phyloP scores from a whole-genome alignment of 1,140 invertebrate species.

The Wasmannia auropunctata region DNA sequence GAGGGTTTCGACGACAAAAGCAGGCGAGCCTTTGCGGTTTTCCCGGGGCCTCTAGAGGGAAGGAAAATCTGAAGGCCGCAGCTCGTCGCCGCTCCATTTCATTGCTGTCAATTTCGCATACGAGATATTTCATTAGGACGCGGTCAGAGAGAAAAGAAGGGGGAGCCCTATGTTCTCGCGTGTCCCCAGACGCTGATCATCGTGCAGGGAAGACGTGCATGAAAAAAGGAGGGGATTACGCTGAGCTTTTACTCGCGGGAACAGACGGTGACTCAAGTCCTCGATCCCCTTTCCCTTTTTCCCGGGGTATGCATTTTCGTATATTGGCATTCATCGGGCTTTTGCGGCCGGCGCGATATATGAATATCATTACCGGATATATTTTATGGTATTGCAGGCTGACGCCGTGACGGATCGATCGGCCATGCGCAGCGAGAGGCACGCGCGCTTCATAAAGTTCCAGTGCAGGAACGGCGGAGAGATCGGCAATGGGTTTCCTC shows the following conservation, averaged over 20 bases:
- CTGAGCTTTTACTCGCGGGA: conserved; percentile 71
- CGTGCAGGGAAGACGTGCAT: conserved; percentile 39
- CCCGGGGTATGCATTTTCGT: conserved; percentile 22
- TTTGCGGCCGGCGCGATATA: conserved; percentile 65
- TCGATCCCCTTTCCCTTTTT: conserved; percentile 9
- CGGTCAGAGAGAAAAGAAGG: conserved; percentile 65
- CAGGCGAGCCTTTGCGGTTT: conserved; percentile 39
- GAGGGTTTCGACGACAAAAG: conserved; percentile 15
- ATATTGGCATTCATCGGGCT: conserved; percentile 73
- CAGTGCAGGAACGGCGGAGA: conserved; percentile 36
- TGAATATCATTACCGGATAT: conserved; percentile 79
- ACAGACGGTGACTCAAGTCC: conserved; percentile 29
- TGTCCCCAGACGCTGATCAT: conserved; percentile 75
- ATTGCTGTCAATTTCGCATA: conserved; percentile 79
- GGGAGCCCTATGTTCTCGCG: background rate
- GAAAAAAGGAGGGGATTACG: conserved; percentile 50
- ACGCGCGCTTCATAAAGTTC: conserved; percentile 63
- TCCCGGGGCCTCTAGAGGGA: conserved; percentile 17
- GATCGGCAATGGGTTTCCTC: conserved; percentile 24
- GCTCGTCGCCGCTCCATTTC: conserved; percentile 76
- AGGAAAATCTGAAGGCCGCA: conserved; percentile 45
- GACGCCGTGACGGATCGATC: conserved; percentile 80
- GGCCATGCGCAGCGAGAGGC: conserved; percentile 50
- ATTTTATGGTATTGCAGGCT: conserved; percentile 74
- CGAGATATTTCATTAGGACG: conserved; percentile 80